phyloP scores from a whole-genome alignment of 2,888 invertebrate genomes.

The Sclerodermus sp. region DNA sequence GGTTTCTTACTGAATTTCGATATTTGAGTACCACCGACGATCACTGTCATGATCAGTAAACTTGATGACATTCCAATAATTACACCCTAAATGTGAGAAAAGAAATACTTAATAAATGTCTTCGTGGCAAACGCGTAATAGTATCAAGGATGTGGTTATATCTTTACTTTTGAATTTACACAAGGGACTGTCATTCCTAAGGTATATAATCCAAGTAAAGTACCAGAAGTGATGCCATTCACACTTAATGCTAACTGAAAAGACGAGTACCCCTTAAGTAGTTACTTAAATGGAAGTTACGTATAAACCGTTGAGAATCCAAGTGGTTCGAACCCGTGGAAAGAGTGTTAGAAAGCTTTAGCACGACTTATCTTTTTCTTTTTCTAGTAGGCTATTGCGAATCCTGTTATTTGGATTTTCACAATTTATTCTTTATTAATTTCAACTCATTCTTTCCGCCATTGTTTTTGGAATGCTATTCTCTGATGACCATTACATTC shows the following conservation, averaged over 20 bases:
- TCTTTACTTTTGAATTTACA: conserved; percentile 60
- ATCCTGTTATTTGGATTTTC: neutral
- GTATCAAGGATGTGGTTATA: neutral
- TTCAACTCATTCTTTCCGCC: too few relatives aligned
- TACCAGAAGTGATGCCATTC: conserved; percentile 67
- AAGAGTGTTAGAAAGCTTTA: too few relatives aligned
- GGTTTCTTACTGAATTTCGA: neutral
- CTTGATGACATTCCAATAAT: conserved; percentile 55
- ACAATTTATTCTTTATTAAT: too few relatives aligned
- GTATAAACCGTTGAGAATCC: too few relatives aligned
- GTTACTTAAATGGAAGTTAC: too few relatives aligned
- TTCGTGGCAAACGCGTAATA: neutral
- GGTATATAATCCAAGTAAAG: conserved; percentile 68
- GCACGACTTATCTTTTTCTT: too few relatives aligned
- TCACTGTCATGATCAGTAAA: neutral
- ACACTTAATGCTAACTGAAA: conserved; percentile 58
- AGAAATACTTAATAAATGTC: neutral
- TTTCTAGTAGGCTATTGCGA: too few relatives aligned
- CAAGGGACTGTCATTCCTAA: conserved; percentile 69
- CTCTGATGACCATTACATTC: too few relatives aligned
- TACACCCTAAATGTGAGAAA: conserved; percentile 56
- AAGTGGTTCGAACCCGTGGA: too few relatives aligned
- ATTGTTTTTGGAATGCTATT: too few relatives aligned
- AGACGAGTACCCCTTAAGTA: neutral
- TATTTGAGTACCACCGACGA: neutral